These are phyloP conservation scores for Montipora capricornis DNA, from an alignment of 64 coral and sea anemone genomes.

Conservation along the genomic window DNA sequence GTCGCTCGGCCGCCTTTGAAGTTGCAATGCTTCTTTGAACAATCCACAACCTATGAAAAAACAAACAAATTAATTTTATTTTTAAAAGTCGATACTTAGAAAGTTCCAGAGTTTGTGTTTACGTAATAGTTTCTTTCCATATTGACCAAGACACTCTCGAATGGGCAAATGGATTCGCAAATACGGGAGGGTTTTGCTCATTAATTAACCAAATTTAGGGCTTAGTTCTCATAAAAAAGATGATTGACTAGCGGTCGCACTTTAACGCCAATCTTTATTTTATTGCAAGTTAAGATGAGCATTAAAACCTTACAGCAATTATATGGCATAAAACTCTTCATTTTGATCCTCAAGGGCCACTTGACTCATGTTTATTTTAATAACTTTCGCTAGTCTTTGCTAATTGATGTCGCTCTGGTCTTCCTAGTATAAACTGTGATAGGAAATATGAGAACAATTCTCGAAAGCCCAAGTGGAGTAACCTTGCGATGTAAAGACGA, in stretches of 20 bases:
- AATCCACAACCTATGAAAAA: conserved; percentile 44
- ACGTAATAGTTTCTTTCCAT: not conserved
- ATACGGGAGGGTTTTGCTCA: not conserved
- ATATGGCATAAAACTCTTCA: not conserved
- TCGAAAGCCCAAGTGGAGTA: not conserved
- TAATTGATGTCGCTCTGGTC: not conserved
- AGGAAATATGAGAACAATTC: not conserved
- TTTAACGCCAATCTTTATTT: not conserved
- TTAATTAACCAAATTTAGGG: not conserved
- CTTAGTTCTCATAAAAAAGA: not conserved
- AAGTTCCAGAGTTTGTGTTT: too few relatives aligned
- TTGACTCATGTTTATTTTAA: not conserved
- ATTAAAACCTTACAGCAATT: not conserved
- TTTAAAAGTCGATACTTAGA: too few relatives aligned
- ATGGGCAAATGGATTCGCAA: not conserved
- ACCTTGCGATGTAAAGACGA: not conserved
- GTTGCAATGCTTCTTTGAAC: conserved; percentile 52
- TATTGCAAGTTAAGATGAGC: not conserved
- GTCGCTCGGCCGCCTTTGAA: not conserved
- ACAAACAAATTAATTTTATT: not conserved
- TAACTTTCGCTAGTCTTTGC: not conserved
- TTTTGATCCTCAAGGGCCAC: not conserved
- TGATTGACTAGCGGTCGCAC: not conserved
- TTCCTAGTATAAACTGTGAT: not conserved
- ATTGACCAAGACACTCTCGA: not conserved